These are phyloP conservation scores for Axis porcinus DNA, from an alignment of 2,113 vertebrate genomes.

Conservation along the genomic window DNA sequence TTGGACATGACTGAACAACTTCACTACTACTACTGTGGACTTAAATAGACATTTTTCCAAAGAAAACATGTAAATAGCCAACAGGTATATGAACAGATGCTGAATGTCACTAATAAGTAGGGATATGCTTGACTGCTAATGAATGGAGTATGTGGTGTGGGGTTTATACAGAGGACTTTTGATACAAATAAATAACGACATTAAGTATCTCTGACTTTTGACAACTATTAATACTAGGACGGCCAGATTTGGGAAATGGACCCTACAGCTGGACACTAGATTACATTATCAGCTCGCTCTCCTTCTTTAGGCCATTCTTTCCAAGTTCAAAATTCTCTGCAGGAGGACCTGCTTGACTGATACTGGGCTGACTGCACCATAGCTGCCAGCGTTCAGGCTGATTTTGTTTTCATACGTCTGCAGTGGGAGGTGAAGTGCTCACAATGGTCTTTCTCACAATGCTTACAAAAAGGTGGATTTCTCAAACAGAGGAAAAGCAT, in stretches of 20 bases:
- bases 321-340: not conserved
- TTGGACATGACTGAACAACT: not conserved
- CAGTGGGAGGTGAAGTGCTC: not conserved
- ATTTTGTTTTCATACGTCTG: not conserved
- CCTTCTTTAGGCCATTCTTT: not conserved
- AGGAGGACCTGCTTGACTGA: not conserved
- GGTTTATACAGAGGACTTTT: not conserved
- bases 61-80: not conserved
- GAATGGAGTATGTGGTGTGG: not conserved
- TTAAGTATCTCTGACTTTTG: not conserved
- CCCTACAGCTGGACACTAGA: not conserved
- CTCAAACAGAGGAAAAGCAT: not conserved
- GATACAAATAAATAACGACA: not conserved
- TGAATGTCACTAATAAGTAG: not conserved
- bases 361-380: not conserved
- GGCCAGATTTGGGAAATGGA: not conserved
- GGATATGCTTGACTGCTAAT: not conserved
- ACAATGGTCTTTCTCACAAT: not conserved
- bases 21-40: not conserved
- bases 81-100: not conserved
- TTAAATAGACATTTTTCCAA: not conserved
- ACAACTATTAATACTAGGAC: not conserved
- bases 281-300: not conserved
- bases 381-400: not conserved
- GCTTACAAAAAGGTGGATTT: not conserved